Evolutionary conservation across 2,797 vertebrate species (phyloP), one percentile per base, ranked within the genome.

Genomic region (Hirundo rustica): DNA sequence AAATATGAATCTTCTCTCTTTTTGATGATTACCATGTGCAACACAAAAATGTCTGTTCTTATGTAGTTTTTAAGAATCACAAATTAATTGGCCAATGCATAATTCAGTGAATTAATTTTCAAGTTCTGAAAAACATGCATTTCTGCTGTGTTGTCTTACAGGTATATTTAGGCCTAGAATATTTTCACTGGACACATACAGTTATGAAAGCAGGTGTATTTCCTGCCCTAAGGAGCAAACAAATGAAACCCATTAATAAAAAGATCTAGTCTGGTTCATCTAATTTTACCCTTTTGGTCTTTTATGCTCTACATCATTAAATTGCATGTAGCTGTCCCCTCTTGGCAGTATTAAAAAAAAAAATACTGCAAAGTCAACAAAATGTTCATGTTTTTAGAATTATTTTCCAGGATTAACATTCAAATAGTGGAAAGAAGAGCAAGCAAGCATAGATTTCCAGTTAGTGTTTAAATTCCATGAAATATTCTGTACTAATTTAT

Each of bases 11-110:
- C 25, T 62, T 62, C 40, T 44, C 76, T 64, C 40, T 72, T 76
- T 61, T 30, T 51, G 11, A 14, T 23, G 3, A 58, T 55, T 79
- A 54, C 34, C 18, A 42, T 50, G 13, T 17, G 11, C 36, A 58
- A 10, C 25, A 48, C 18, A 66, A 68, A 91, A 82, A 81, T 85
- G 92, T 78, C 64, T 85, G 83, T 62, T 45, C 9, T 9, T 36
- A 5, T 45, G 53, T 57, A 18, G 85, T 93, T 90, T 90, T 57
- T 85, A 88, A 93, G 75, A 92, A 84, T 85, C 74, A 47, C 64
- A 92, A 93, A 76, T 94, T 96, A 95, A 96, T 97, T 96, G 93
- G 32, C 53, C 85, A 76, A 89, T 91, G 81, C 25, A 85, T 96
- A 96, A 97, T 96, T 94, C 89, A 96, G 66, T 60, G 48, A 85